Base-by-base conservation (phyloP, 2,888 invertebrate genomes). In the Pantelozetes paolii region DNA sequence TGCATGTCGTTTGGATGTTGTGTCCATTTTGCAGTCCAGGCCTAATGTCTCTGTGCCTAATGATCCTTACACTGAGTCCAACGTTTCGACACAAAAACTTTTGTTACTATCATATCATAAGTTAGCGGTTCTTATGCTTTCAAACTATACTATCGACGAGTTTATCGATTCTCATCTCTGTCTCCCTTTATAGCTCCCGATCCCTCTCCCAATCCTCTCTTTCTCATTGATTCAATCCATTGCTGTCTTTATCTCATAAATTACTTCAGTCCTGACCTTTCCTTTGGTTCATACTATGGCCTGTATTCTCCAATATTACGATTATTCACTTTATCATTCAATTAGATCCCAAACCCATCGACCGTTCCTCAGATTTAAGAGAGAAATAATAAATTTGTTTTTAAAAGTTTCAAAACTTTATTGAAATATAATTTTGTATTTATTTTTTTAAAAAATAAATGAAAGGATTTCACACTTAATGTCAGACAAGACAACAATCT, bases 61-160 rank as follows among this genome's bases (percentile, higher is more conserved):
- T 69, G 69, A 69, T 69, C 45, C 69, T 40, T 45, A 69, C 69
- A 69, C 40, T 69, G 26, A 69, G 69, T n/a, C 69, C 40, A 42
- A 69, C 40, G 45, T 69, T 64, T 40, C 40, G 64, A 69, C 45
- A 69, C 42, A 69, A 69, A 69, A 69, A 69, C 69, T 69, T 69
- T 69, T 2, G 23, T 64, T 42, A 69, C 69, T 69, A 42, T 69
- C 69, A 45, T 69, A 69, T 69, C 69, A 45, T 45, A 69, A 69
- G 69, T 69, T 69, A 69, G 69, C 64, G 40, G 64, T 40, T 64
- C 64, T 40, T 54, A 20, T 20, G 28, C 54, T 54, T 13, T 54
- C 54, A 15, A 15, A 8, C 50, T 26, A 36, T 40, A 36, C 40
- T 64, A 36, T 40, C 32, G n/a, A 32, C 36, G 26, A 62, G 36